Base-by-base conservation (phyloP, 2,797 vertebrate species). In the Microctenopoma steveboyesi region DNA sequence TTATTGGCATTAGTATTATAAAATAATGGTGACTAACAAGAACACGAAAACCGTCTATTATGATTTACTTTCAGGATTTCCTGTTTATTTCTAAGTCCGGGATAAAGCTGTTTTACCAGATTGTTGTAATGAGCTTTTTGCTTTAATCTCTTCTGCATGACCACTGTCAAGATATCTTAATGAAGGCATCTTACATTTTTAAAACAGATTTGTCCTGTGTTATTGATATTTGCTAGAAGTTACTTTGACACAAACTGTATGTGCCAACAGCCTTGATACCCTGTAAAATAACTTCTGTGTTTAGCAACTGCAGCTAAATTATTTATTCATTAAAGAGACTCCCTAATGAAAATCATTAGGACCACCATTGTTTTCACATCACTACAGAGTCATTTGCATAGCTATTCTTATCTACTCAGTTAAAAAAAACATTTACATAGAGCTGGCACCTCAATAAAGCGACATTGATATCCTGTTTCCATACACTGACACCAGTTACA, bases 371-470 rank as follows among this genome's bases (percentile, higher is more conserved):
- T 91, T 86, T 84, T 68, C 56, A 68, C 76, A 68, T 92, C 84
- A 88, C 74, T 70, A 11, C 64, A 22, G 45, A 59, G 53, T 70
- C 77, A 77, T 92, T 89, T 89, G 85, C 85, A 89, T 89, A 84
- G 91, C 86, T 85, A 27, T 83, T 79, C 82, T 81, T 61, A 79
- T 86, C 78, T 85, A 83, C 49, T 47, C 82, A 76, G 48, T 75
- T 53, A 62, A 86, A 73, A 74, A 65, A 82, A 64, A 78, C 22
- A 60, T 64, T 90, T 91, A 89, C 90, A 91, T 48, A 82, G 63
- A 25, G 43, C 72, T 84, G 89, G 69, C 85, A 85, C 83, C 74
- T 87, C 74, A 66, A 85, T 89, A 90, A 88, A 88, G 89, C 75
- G 61, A 64, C 48, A 62, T 92, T 91, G 91, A 93, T 90, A 78